Percentiles rank a stretch among this genome's conserved stretches.
These are phyloP conservation scores for Diphyllodes magnificus DNA, from an alignment of 2,113 vertebrate genomes.

Conservation along the genomic window DNA sequence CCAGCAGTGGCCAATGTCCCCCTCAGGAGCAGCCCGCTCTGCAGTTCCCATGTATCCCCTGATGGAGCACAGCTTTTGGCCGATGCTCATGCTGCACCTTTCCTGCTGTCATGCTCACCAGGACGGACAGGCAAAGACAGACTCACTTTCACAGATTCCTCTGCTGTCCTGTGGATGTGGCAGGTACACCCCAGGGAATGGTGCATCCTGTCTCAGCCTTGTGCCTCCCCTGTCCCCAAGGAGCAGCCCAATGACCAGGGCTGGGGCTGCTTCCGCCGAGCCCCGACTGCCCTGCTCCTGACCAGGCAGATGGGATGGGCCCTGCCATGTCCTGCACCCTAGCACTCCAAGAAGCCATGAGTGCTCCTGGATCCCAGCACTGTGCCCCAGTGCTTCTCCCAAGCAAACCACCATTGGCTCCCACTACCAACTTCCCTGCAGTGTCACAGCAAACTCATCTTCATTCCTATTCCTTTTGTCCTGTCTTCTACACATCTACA, in stretches of 20 bases:
- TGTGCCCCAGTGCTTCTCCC: neutral
- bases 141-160: neutral
- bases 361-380: neutral
- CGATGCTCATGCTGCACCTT: fast-evolving
- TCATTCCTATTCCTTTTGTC: neutral
- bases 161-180: neutral
- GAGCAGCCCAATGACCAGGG: neutral
- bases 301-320: neutral
- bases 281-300: neutral
- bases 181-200: fast-evolving
- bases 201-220: neutral
- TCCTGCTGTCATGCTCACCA: neutral
- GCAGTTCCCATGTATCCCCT: no score
- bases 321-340: neutral
- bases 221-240: neutral
- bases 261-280: neutral
- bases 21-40: neutral
- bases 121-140: neutral
- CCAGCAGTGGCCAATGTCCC: neutral
- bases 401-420: neutral
- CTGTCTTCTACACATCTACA: neutral
- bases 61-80: neutral
- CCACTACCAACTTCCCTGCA: neutral
- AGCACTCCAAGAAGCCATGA: fast-evolving
- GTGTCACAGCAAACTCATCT: neutral